phyloP scores from a whole-genome alignment of 2,113 vertebrate species.

The Scomber japonicus region DNA sequence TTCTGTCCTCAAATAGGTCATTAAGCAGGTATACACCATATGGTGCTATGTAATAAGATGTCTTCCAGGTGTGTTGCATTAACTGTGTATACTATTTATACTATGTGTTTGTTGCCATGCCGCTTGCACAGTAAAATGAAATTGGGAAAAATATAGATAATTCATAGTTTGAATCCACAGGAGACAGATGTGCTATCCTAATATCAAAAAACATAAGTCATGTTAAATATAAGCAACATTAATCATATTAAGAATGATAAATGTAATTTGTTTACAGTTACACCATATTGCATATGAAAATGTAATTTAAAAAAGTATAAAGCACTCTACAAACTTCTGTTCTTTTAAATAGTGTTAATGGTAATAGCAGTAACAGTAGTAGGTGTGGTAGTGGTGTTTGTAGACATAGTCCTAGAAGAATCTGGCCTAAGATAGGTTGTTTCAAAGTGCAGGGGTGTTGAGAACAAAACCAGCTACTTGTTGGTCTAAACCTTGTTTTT shows the following conservation, averaged over 20 bases:
- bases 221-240: not conserved
- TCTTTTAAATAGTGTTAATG: not conserved
- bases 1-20: constrained; percentile 35
- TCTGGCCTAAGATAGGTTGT: not conserved
- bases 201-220: not conserved
- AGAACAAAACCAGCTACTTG: not conserved
- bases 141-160: constrained; percentile 24
- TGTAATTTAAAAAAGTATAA: not conserved
- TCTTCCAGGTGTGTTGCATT: constrained; percentile 54
- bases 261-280: not conserved
- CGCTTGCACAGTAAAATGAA: constrained; percentile 11
- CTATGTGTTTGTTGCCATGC: constrained; percentile 3
- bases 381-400: not conserved
- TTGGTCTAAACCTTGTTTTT: constrained; percentile 16
- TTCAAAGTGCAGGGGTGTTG: not conserved
- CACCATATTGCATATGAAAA: not conserved
- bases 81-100: constrained; percentile 8
- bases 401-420: not conserved
- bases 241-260: not conserved
- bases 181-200: not conserved
- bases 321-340: too few relatives aligned
- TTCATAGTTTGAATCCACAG: not conserved
- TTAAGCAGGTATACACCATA: constrained; percentile 30
- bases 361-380: not conserved
- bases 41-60: constrained; percentile 34